Evolutionary conservation across 1,140 invertebrate species (phyloP), one percentile per base, ranked within the genome.

Genomic region (Pogonomyrmex californicus): DNA sequence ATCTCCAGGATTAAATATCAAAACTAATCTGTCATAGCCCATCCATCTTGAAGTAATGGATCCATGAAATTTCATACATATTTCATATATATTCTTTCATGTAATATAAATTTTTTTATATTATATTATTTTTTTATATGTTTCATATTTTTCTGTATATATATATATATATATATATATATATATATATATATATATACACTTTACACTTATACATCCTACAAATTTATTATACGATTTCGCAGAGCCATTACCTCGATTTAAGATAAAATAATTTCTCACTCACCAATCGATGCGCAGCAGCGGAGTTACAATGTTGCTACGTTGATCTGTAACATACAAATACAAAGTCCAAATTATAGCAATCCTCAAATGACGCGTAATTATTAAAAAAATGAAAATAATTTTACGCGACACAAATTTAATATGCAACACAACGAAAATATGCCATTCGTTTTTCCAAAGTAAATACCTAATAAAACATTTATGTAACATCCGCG

Each of bases 331-430:
- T 56, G 47, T 14, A 71, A 71, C 30, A 51, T 14, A 41, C 0
- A 73, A 73, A 70, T 70, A 36, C 1, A 12, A 68, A 47, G 14
- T 56, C 9, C 3, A 73, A 54, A 38, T 73, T 73, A n/a, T 54
- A 71, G 30, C 0, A 0, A 23, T 23, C 23, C n/a, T 14, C 41
- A 10, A 47, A 14, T 23, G 3, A 47, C 7, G 41, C 17, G 6
- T 2, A 66, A 66, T 14, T 30, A 14, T 23, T 9, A 44, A 44
- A 66, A 65, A 41, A 47, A 23, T 47, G 23, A 23, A 23, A 68
- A 30, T 30, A 68, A 49, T 33, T 49, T 47, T 23, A 3, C 1
- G 23, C 23, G 23, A 23, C 23, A 23, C 0, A 23, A 23, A 23
- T 23, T 23, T 23, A 23, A 23, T 23, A 7, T 44, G n/a, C 9